Evolutionary conservation across 2,113 vertebrate species (phyloP), one percentile per base, ranked within the genome.

Genomic region (Sapajus apella): DNA sequence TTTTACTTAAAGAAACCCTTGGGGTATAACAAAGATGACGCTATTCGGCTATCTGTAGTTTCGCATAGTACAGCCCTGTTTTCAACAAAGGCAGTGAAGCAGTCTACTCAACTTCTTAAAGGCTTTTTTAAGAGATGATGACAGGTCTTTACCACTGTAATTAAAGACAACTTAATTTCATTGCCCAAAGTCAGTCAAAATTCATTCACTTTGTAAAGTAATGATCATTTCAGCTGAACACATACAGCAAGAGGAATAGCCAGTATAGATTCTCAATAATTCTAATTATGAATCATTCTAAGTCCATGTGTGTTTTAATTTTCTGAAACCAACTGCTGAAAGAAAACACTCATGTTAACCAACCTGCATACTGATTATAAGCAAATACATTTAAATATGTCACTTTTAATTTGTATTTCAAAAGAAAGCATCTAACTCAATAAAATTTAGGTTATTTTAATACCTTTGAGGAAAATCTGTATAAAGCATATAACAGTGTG

Each of bases 341-440:
- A 79, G 68, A 87, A 90, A 83, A 96, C 7, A 82, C 25, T 91
- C 43, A 9, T 13, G 32, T 82, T 64, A 73, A 91, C 68, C 40
- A 79, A 87, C n/a, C 40, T 7, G 79, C 16, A 93, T 0, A 85
- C 12, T 76, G 14, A 93, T 70, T 84, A 66, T 1, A 79, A 80
- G 43, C 37, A 96, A 77, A 90, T 66, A 66, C 14, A 72, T 55
- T 81, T 45, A 90, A 81, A 56, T 66, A 64, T 35, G 47, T 43
- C 30, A 92, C 40, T 70, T 91, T 90, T 64, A 92, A 85, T 90
- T 58, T 30, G 20, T 79, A 83, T 75, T 96, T 90, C 73, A 89
- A 76, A 84, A 37, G 2, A 25, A 83, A 40, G 3, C 77, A 23
- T 77, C 68, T 35, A 96, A 85, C 21, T 81, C 32, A 9, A 30